Evolutionary conservation across 2,888 invertebrate genomes (phyloP), one percentile per base, ranked within the genome.

Genomic region (Dryomyza anilis): DNA sequence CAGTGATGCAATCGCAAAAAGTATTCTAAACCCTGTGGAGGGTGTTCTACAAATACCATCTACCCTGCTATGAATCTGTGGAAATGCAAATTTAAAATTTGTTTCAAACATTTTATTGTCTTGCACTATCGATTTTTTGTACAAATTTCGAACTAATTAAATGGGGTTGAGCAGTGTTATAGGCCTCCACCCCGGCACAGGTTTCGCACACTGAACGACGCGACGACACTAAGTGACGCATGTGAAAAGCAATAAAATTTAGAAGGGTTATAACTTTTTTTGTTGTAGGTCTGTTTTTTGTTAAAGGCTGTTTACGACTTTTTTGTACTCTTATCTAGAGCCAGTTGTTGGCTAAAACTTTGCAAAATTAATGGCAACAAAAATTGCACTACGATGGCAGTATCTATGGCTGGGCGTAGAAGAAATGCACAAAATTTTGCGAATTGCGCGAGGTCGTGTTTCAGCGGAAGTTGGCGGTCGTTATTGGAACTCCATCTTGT

Each of bases 391-490:
- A 30, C 53, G 23, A 23, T 30, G 4, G 27, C 14, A n/a, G 29
- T 27, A 25, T 25, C 25, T 23, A 2, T 29, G 33, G 21, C 27
- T 53, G 30, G 53, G 30, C 52, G 52, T 25, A 25, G 6, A 25
- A n/a, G 23, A 14, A 36, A 16, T 33, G 36, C 36, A 36, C 21
- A 23, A 23, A 55, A 36, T 36, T 8, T 43, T 46, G 39, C 19
- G 16, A 23, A 33, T 52, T 61, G 39, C 21, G 52, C 61, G 61
- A 61, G 61, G 61, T 61, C 61, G 61, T 61, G 16, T 8, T 48
- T 8, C 23, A 30, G 52, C 59, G 46, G 59, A 45, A 48, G 21
- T 56, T n/a, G n/a, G n/a, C n/a, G n/a, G n/a, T n/a, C n/a, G n/a
- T n/a, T n/a, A n/a, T n/a, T n/a, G n/a, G n/a, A n/a, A n/a, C n/a